Evolutionary conservation across 2,113 vertebrate species (phyloP), one percentile per base, ranked within the genome.

Genomic region (Seriola dumerili): DNA sequence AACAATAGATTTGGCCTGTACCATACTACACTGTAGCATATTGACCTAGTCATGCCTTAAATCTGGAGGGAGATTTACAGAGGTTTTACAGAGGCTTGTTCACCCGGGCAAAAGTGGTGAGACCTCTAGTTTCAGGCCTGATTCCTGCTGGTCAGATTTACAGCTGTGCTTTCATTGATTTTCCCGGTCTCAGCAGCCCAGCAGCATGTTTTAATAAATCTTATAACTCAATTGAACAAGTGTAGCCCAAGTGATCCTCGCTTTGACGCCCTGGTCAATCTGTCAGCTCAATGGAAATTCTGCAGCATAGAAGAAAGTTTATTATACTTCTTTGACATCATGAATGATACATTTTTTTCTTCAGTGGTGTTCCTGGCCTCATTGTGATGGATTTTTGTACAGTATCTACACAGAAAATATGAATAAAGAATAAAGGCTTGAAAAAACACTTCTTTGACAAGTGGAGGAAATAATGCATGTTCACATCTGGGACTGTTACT

Each of bases 181-280:
- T 87, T 83, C 69, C 38, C 29, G 10, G 55, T 78, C 87, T 83
- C 85, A 54, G 86, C 63, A 79, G 78, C 62, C 65, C 59, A 65
- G 83, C 78, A 80, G 52, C 77, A 86, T 83, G 87, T 86, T 78
- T 89, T 76, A 86, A 89, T 88, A 91, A 89, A 93, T 92, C 89
- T 87, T 84, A 67, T 46, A 81, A 83, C 72, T 91, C 85, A 85
- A 84, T 82, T 84, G 81, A 91, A 91, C 81, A 89, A 86, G 84
- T 85, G 75, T 77, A 88, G 82, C 77, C 72, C 42, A 78, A 87
- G 88, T 84, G 80, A 89, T 85, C 63, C 76, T 74, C 25, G 1
- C 65, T 74, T 29, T 76, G 78, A 85, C 50, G 52, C 48, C 67
- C 46, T n/a, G 16, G 83, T 85, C 83, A 89, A 62, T 87, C 73